Conservation (phyloP, 2,888 invertebrate species). For the Tortrix viridana region DNA sequence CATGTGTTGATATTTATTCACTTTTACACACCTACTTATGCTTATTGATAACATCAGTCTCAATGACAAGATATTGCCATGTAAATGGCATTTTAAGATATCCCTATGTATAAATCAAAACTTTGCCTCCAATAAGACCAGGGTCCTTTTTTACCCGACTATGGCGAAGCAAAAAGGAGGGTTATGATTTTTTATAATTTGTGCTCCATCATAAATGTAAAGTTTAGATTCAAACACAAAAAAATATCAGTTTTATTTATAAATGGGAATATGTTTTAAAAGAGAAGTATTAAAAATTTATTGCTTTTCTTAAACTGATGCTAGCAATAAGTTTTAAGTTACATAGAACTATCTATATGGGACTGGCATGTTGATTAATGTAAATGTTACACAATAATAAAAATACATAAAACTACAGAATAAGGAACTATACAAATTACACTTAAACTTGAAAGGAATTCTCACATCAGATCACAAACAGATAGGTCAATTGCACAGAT, state of each 20-base stretch:
- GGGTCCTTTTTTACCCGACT: constrained; percentile 62
- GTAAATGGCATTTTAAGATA: constrained; percentile 56
- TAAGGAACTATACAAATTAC: constrained; percentile 82
- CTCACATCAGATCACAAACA: constrained; percentile 82
- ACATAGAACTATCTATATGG: constrained; percentile 49
- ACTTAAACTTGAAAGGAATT: constrained; percentile 73
- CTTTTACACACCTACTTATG: constrained; percentile 45
- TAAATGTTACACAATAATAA: constrained; percentile 60
- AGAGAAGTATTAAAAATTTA: constrained; percentile 53
- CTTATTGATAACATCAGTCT: constrained; percentile 80
- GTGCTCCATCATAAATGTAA: constrained; percentile 54
- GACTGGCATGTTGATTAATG: constrained; percentile 50
- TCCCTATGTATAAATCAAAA: constrained; percentile 61
- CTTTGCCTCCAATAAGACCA: constrained; percentile 56
- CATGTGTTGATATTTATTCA: constrained; percentile 35
- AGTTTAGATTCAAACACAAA: constrained; percentile 41
- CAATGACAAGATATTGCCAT: constrained; percentile 68
- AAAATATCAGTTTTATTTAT: constrained; percentile 48
- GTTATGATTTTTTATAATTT: too few relatives aligned
- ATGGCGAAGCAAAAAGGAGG: too few relatives aligned
- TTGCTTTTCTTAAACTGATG: constrained; percentile 73
- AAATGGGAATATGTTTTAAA: constrained; percentile 57
- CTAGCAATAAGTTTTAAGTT: constrained; percentile 68
- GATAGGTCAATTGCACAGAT: constrained; percentile 73
- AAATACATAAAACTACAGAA: constrained; percentile 70